Evolutionary conservation across 2,113 vertebrate genomes (phyloP).

Genomic region (Isichthys henryi): DNA sequence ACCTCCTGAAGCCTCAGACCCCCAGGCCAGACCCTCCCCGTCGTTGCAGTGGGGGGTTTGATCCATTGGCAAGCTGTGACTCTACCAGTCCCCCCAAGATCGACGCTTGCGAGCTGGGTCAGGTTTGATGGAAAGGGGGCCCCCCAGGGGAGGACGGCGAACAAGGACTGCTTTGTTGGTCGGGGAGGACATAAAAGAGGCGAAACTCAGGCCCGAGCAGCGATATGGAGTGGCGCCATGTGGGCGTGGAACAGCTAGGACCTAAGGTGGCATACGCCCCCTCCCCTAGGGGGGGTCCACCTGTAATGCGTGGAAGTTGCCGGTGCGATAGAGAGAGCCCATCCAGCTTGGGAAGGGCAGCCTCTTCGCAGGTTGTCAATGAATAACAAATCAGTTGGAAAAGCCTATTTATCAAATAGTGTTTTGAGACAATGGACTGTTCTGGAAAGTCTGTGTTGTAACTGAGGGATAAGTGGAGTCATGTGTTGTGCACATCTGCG

Average conservation of each 20-base stretch:
- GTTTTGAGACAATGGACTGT: background rate
- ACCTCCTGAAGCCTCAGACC: background rate
- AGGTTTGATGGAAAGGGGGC: slow-evolving; percentile 35
- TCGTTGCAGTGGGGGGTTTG: background rate
- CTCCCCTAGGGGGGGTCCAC: slow-evolving; percentile 26
- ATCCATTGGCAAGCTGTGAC: background rate
- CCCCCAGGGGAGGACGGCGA: slow-evolving; percentile 16
- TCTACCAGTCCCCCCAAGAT: background rate
- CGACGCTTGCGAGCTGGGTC: slow-evolving; percentile 27
- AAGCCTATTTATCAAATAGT: slow-evolving; percentile 14
- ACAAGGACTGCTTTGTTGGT: slow-evolving; percentile 49
- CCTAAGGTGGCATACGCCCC: slow-evolving; percentile 18
- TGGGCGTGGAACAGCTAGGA: slow-evolving; percentile 1
- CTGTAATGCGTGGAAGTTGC: slow-evolving; percentile 8
- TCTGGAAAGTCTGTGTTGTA: slow-evolving; percentile 1
- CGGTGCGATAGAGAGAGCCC: slow-evolving; percentile 22
- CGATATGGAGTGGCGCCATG: slow-evolving; percentile 28
- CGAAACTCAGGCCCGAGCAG: slow-evolving; percentile 31
- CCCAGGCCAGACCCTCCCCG: background rate
- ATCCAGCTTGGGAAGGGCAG: background rate
- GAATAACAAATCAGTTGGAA: background rate
- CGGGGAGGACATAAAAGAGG: slow-evolving; percentile 16
- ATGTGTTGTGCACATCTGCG: background rate
- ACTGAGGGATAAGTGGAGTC: slow-evolving; percentile 5
- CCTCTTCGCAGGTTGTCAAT: slow-evolving; percentile 16